A percentile compares a stretch with the other conserved stretches of the same genome.
Conservation (phyloP, 2,888 invertebrate species). For the Drosophila limbata region DNA sequence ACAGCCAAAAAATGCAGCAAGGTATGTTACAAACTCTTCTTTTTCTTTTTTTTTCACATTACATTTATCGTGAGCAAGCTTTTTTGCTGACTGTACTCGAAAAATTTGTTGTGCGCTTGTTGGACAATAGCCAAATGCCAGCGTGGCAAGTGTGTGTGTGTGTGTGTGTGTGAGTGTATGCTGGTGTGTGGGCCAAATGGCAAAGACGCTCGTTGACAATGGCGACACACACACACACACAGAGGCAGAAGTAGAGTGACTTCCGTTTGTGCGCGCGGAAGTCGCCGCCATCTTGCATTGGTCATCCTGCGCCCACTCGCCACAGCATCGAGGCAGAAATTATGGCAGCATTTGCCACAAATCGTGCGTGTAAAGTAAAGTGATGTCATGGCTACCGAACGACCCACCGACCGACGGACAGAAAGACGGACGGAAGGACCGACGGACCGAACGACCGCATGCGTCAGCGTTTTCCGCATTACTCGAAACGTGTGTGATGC, state of each 20-base stretch:
- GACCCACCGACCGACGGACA: conserved; percentile 44
- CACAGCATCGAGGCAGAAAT: conserved; percentile 68
- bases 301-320: conserved; percentile 79
- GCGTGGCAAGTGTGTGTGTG: conserved; percentile 29
- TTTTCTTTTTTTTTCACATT: conserved; percentile 20
- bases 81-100: conserved; percentile 78
- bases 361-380: conserved; percentile 81
- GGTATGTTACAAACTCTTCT: conserved; percentile 45
- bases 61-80: conserved; percentile 39
- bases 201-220: conserved; percentile 72
- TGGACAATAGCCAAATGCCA: conserved; percentile 67
- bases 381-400: conserved; percentile 71
- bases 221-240: conserved; percentile 5
- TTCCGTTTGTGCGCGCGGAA: conserved; percentile 77
- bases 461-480: conserved; percentile 68
- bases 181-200: conserved; percentile 65
- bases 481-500: conserved; percentile 59
- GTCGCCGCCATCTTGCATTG: conserved; percentile 80
- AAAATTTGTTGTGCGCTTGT: conserved; percentile 65
- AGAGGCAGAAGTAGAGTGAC: conserved; percentile 63
- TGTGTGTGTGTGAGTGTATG: conserved; percentile 20
- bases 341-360: conserved; percentile 81
- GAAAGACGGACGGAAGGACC: too few relatives aligned
- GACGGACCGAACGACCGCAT: conserved; percentile 45
- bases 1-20: conserved; percentile 32